Evolutionary conservation across 2,888 invertebrate species (phyloP).

Genomic region (Ferrisia virgata): DNA sequence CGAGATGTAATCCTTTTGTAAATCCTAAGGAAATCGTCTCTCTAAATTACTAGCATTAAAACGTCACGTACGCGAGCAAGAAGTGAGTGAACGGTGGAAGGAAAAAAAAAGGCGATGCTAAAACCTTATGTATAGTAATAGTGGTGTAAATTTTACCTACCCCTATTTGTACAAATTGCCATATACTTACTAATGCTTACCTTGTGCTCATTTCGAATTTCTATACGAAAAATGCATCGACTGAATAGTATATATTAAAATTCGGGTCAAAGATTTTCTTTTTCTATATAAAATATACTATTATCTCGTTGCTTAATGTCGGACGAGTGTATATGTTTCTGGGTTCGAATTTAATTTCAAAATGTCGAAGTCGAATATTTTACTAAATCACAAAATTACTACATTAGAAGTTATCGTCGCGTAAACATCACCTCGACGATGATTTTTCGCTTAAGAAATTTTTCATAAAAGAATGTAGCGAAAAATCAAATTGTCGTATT

Average conservation of each 20-base stretch:
- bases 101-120: not conserved
- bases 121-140: not conserved
- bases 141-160: not conserved
- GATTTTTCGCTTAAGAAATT: not conserved
- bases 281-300: no score
- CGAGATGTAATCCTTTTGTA: slow-evolving; percentile 1
- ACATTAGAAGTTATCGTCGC: not conserved
- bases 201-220: no score
- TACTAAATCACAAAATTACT: not conserved
- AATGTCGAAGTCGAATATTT: not conserved
- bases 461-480: not conserved
- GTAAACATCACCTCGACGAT: not conserved
- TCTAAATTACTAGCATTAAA: slow-evolving; percentile 18
- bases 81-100: not conserved
- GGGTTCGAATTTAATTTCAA: not conserved
- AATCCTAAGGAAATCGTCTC: slow-evolving; percentile 21
- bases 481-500: not conserved
- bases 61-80: slow-evolving; percentile 9
- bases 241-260: no score
- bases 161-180: no score
- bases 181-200: no score
- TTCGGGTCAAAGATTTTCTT: no score
- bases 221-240: no score
- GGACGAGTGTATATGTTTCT: no score
- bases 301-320: no score